Base-by-base conservation (phyloP, 1,140 invertebrate species). In the Trachymyrmex cornetzi region DNA sequence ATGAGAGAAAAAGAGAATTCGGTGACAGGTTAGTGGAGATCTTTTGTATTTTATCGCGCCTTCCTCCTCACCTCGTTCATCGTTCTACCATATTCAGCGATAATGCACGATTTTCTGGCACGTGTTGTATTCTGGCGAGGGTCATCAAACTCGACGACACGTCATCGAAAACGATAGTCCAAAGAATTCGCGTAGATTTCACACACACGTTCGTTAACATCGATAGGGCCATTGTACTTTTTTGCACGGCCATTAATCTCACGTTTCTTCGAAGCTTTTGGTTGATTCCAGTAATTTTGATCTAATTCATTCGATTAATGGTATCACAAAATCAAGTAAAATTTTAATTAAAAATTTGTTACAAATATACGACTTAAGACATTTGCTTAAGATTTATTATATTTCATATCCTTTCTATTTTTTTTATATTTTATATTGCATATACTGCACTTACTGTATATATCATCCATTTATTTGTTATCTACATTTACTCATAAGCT, bases 41-140 rank as follows among this genome's bases (percentile, higher is more conserved):
- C 59, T 72, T 61, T 64, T 72, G 50, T 74, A 61, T 72, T 66
- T 87, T 66, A 74, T 87, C 77, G 38, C 57, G 27, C 11, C 38
- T 69, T 55, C 74, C 22, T 66, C 59, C 48, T 82, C 85, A 27
- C 48, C 34, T 82, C 34, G 64, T 72, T 50, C 27, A 48, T 59
- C 85, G 77, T 79, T 86, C 22, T 22, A 48, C 19, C 53, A 24
- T 24, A 44, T 63, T 81, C 77, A 81, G 64, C 77, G 85, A 84
- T 82, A 87, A 82, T 84, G 79, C 85, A 84, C 59, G 85, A 87
- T 63, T 82, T 74, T 48, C 44, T 34, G 85, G 79, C 67, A 87
- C 85, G 85, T 84, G 85, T 57, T 69, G 79, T 44, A 69, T 63
- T 84, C 67, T 34, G 22, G 27, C 79, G n/a, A 66, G 81, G 85